Conservation (phyloP, 2,888 invertebrate genomes). For the Nymphalis polychloros region DNA sequence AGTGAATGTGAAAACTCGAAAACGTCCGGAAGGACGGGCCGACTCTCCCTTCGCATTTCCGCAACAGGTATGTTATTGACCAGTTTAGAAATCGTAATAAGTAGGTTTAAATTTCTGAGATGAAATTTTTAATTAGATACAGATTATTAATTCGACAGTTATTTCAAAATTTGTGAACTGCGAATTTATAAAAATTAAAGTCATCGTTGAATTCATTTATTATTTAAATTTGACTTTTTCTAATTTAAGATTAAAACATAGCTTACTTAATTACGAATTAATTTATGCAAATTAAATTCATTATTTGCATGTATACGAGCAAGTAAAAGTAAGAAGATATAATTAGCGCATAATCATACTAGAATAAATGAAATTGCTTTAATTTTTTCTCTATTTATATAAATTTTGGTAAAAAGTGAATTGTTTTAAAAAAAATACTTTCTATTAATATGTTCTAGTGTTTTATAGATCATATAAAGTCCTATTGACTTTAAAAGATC, state of each 20-base stretch:
- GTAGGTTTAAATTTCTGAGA: conserved; percentile 3
- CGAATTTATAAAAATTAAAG: neutral
- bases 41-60: conserved; percentile 58
- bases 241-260: neutral
- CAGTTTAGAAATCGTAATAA: conserved; percentile 30
- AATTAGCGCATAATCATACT: conserved; percentile 20
- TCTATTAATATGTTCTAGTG: neutral
- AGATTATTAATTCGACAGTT: neutral
- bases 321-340: conserved; percentile 31
- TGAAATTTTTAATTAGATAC: neutral
- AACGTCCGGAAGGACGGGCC: conserved; percentile 64
- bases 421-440: neutral
- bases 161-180: neutral
- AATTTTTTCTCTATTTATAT: conserved; percentile 6
- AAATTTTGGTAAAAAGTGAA: conserved; percentile 6
- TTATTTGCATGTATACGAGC: conserved; percentile 18
- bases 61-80: conserved; percentile 58
- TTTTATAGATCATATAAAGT: neutral
- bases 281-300: conserved; percentile 18
- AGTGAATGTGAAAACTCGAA: conserved; percentile 67
- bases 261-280: neutral
- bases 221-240: conserved; percentile 5
- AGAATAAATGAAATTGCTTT: conserved; percentile 15
- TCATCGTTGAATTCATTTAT: neutral
- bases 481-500: no score